Percentiles rank a stretch among this genome's conserved stretches.
These are phyloP conservation scores for Leptopterna dolabrata DNA, from an alignment of 2,888 invertebrate genomes.

Conservation along the genomic window DNA sequence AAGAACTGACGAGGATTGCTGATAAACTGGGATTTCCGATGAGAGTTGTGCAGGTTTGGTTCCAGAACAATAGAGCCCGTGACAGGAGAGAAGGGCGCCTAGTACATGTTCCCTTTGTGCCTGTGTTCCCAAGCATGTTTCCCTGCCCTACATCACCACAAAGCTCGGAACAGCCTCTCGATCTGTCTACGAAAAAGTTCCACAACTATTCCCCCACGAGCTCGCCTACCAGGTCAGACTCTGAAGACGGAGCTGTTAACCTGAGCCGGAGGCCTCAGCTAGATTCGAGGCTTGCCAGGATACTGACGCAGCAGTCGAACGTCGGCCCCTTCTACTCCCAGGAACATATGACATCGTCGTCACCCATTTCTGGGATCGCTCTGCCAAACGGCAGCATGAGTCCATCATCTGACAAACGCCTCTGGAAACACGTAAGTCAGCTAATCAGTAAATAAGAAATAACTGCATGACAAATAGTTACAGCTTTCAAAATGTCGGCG, in stretches of 20 bases:
- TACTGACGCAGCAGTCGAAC: conserved; percentile 69
- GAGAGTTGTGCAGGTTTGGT: conserved; percentile 93
- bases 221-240: conserved; percentile 75
- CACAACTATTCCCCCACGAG: conserved; percentile 72
- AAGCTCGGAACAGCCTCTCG: conserved; percentile 82
- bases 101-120: conserved; percentile 69
- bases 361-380: conserved; percentile 67
- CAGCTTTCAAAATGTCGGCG: too few species aligned
- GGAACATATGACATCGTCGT: conserved; percentile 61
- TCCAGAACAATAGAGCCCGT: conserved; percentile 93
- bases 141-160: background rate
- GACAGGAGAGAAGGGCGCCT: conserved; percentile 79
- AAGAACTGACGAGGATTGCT: conserved; percentile 91
- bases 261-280: conserved; percentile 74
- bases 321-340: conserved; percentile 63
- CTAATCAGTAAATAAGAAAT: too few species aligned
- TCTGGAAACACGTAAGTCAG: conserved; percentile 69
- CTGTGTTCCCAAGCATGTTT: conserved; percentile 63
- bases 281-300: conserved; percentile 69
- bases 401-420: conserved; percentile 73
- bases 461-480: too few species aligned
- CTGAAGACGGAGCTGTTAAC: conserved; percentile 78
- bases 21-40: conserved; percentile 74
- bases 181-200: conserved; percentile 87
- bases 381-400: conserved; percentile 49